Conservation (phyloP, 2,888 invertebrate species). For the Metallyticus violacea region DNA sequence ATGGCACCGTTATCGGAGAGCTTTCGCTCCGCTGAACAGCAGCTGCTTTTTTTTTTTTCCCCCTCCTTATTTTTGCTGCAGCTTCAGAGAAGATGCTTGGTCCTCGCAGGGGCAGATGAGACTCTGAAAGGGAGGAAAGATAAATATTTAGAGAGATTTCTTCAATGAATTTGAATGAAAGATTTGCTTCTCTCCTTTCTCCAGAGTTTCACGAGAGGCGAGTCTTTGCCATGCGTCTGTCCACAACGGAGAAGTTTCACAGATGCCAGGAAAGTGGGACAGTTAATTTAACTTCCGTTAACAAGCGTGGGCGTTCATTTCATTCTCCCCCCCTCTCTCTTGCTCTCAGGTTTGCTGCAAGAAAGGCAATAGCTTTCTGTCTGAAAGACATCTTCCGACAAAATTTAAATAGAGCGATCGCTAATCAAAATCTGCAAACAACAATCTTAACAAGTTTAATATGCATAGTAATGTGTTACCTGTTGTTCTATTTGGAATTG, state of each 20-base stretch:
- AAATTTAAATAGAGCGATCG: too few species aligned
- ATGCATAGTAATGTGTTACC: too few species aligned
- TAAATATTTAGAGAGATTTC: slow-evolving; percentile 16
- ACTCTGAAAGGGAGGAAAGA: neutral
- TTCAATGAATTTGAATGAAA: slow-evolving; percentile 17
- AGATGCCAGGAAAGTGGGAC: neutral
- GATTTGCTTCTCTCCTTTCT: neutral
- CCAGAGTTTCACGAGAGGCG: too few species aligned
- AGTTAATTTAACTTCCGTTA: neutral
- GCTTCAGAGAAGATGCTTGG: neutral
- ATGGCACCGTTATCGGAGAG: neutral
- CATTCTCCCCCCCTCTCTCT: neutral
- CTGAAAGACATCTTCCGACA: too few species aligned
- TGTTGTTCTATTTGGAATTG: too few species aligned
- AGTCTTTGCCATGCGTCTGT: neutral
- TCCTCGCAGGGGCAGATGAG: neutral
- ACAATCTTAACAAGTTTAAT: too few species aligned
- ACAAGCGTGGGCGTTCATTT: neutral
- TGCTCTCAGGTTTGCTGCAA: too few species aligned
- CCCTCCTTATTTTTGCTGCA: neutral
- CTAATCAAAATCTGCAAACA: too few species aligned
- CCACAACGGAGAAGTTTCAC: neutral
- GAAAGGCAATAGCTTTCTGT: too few species aligned
- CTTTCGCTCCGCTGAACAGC: neutral
- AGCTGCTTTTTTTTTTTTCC: neutral